phyloP scores from a whole-genome alignment of 2,888 invertebrate genomes.

The Corbicula japonica region DNA sequence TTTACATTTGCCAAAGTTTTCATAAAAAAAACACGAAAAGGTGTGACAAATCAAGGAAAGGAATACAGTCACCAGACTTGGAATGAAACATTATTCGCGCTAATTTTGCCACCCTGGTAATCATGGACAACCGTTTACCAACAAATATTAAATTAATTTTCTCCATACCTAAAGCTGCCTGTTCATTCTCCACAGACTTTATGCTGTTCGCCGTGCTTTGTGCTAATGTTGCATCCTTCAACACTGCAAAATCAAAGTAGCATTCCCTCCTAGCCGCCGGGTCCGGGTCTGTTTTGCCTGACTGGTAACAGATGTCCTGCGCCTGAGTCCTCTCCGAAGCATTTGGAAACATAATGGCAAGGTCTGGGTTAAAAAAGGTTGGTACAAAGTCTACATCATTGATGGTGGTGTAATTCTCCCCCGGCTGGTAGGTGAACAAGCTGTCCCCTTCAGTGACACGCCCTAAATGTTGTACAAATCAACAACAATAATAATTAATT shows the following conservation, averaged over 20 bases:
- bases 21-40: too few relatives aligned
- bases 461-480: slow-evolving; percentile 58
- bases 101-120: too few relatives aligned
- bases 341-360: slow-evolving; percentile 70
- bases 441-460: slow-evolving; percentile 45
- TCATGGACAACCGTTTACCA: too few relatives aligned
- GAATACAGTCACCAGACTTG: too few relatives aligned
- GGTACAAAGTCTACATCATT: slow-evolving; percentile 64
- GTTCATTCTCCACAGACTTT: slow-evolving; percentile 34
- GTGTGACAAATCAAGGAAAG: too few relatives aligned
- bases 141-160: too few relatives aligned
- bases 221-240: slow-evolving; percentile 59
- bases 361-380: slow-evolving; percentile 70
- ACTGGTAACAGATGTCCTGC: slow-evolving; percentile 53
- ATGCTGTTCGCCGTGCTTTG: slow-evolving; percentile 47
- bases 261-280: slow-evolving; percentile 65
- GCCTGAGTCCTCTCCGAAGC: slow-evolving; percentile 48
- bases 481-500: too few relatives aligned
- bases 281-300: slow-evolving; percentile 55
- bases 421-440: slow-evolving; percentile 62
- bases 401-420: slow-evolving; percentile 42
- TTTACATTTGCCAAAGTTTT: too few relatives aligned
- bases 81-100: too few relatives aligned
- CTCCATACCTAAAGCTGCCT: slow-evolving; percentile 55
- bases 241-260: slow-evolving; percentile 72